phyloP scores from a whole-genome alignment of 2,797 vertebrate genomes.

The Pantherophis alleghaniensis region DNA sequence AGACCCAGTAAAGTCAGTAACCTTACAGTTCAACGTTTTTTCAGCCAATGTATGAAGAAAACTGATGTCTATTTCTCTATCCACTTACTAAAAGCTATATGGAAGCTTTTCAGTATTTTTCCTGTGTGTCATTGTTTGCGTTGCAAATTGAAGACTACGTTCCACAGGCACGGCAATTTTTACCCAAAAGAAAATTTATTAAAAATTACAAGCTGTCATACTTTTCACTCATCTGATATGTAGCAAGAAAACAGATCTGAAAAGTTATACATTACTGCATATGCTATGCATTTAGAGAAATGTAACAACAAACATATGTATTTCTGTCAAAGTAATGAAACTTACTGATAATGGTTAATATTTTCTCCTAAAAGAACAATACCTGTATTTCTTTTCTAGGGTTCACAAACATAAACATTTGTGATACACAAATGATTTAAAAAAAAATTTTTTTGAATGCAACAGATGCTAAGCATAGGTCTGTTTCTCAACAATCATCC shows the following conservation, averaged over 20 bases:
- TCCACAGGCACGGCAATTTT: background rate
- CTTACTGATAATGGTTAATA: slow-evolving; percentile 48
- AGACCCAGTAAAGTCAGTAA: background rate
- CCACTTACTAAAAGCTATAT: background rate
- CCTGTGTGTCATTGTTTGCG: too few species aligned
- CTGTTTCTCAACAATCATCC: background rate
- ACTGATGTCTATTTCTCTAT: background rate
- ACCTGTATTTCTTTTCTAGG: background rate
- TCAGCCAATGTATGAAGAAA: background rate
- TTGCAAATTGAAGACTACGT: background rate
- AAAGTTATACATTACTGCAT: slow-evolving; percentile 13
- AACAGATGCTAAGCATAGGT: background rate
- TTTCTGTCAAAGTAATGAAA: slow-evolving; percentile 50
- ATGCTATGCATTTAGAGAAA: background rate
- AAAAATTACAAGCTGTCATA: background rate
- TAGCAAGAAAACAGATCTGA: slow-evolving; percentile 39
- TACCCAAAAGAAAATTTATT: background rate
- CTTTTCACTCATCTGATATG: slow-evolving; percentile 18
- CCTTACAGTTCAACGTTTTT: background rate
- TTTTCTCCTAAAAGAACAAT: slow-evolving; percentile 38
- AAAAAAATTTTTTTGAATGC: background rate
- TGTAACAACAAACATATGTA: background rate
- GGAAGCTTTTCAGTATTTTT: background rate
- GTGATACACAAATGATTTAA: background rate
- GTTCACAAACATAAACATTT: background rate